Evolutionary conservation across 2,797 vertebrate species (phyloP), one percentile per base, ranked within the genome.

Genomic region (Paedocypris micromegethes): DNA sequence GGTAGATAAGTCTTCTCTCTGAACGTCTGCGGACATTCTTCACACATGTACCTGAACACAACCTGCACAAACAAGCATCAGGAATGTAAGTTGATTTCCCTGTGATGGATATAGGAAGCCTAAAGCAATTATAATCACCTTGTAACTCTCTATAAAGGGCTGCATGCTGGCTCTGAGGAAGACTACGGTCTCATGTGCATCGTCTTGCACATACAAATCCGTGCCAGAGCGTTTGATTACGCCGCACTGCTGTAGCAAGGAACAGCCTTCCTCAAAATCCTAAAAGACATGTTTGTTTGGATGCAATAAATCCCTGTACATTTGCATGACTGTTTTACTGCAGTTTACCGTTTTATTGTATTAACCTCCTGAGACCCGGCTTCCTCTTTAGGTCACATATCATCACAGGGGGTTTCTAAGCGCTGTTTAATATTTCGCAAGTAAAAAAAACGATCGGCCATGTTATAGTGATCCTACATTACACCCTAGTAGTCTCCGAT

Each of bases 251-350:
- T 86, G 83, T 65, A 98, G 86, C 7, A 93, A 84, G 63, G 76
- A 84, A 78, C 93, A 94, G 0, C 93, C 92, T 81, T 97, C 93
- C 75, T 98, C 93, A 85, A 96, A 98, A 86, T 98, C 95, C 96
- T 98, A 75, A 59, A 39, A 64, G 6, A 44, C 7, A 67, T 4
- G 44, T 68, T 69, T 1, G 48, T 49, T 42, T 2, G 6, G 48
- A 52, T 48, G 58, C 23, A 23, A 23, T 23, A 23, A 23, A 23
- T 23, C 23, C 23, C 1, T 23, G 23, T 23, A 23, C 23, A 23
- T 23, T 1, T 23, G 23, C 1, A 23, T 23, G 23, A 23, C 23
- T 23, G 23, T 23, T 23, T 23, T 23, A 23, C 23, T 23, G 23
- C 23, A 23, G 23, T 23, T 23, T 23, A 23, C 23, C 23, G 23